Conservation (phyloP, 2,888 invertebrate genomes). For the Athalia cordata region DNA sequence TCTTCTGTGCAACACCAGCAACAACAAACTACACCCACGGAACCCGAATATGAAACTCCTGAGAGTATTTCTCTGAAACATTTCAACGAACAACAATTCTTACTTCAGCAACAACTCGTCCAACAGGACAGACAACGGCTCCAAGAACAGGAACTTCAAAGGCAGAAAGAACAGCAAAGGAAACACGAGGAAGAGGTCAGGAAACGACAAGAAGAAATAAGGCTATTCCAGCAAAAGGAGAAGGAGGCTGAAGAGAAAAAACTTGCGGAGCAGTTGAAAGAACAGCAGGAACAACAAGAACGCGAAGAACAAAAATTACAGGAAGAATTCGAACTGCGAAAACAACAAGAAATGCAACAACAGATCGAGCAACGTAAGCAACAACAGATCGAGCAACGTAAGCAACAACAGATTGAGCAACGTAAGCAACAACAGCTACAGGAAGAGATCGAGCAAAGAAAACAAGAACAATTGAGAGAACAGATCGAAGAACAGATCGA, state of each 20-base stretch:
- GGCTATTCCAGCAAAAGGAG: conserved; percentile 57
- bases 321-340: conserved; percentile 21
- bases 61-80: conserved; percentile 70
- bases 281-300: conserved; percentile 31
- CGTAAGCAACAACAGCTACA: conserved; percentile 12
- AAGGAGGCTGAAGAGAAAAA: conserved; percentile 49
- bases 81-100: conserved; percentile 69
- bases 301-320: conserved; percentile 44
- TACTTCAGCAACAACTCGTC: conserved; percentile 67
- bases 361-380: conserved; percentile 13
- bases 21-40: conserved; percentile 47
- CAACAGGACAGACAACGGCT: conserved; percentile 67
- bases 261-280: conserved; percentile 21
- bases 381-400: conserved; percentile 9
- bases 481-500: conserved; percentile 45
- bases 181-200: conserved; percentile 62
- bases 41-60: conserved; percentile 66
- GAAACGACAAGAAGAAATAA: conserved; percentile 62
- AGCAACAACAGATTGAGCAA: conserved; percentile 19
- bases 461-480: conserved; percentile 43
- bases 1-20: background rate
- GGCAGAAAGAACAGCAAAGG: conserved; percentile 61
- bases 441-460: background rate
- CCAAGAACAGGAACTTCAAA: conserved; percentile 65
- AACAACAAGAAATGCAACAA: conserved; percentile 24